Percentiles rank a stretch among this genome's conserved stretches.
phyloP scores from a whole-genome alignment of 2,797 vertebrate species.

The Gadopsis marmoratus region DNA sequence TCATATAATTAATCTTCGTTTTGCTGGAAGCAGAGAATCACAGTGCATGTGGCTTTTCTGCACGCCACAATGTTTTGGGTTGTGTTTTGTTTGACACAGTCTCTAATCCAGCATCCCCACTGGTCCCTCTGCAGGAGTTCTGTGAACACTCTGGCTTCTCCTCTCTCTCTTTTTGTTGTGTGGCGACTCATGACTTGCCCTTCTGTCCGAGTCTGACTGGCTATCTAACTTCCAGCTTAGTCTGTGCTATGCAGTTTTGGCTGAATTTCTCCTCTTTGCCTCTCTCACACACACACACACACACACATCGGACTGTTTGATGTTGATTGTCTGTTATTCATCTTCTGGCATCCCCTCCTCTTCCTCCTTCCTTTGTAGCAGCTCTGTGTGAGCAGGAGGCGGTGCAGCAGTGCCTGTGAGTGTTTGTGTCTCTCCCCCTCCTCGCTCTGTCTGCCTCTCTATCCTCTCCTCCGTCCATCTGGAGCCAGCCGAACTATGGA shows the following conservation, averaged over 20 bases:
- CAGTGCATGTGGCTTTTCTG: constrained; percentile 87
- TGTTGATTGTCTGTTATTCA: constrained; percentile 56
- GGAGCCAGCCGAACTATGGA: constrained; percentile 66
- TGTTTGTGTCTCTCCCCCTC: constrained; percentile 41
- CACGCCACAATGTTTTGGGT: constrained; percentile 78
- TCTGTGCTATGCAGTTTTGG: constrained; percentile 71
- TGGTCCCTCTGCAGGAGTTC: constrained; percentile 73
- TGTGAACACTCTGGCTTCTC: constrained; percentile 58
- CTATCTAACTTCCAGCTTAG: constrained; percentile 65
- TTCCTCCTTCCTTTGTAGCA: constrained; percentile 53
- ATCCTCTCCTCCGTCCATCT: constrained; percentile 62
- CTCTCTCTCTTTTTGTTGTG: constrained; percentile 50
- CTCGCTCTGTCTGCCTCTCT: constrained; percentile 53
- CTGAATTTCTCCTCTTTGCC: constrained; percentile 37
- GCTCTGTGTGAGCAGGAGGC: constrained; percentile 68
- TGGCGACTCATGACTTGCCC: constrained; percentile 56
- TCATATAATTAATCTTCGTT: constrained; percentile 80
- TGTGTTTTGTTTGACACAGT: constrained; percentile 69
- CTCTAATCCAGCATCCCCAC: constrained; percentile 79
- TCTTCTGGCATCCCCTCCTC: constrained; percentile 55
- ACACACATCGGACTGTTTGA: constrained; percentile 52
- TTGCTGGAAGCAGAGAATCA: constrained; percentile 79
- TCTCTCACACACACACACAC: constrained; percentile 5
- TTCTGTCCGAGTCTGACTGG: constrained; percentile 63
- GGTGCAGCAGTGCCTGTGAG: constrained; percentile 61